These are phyloP conservation scores for Numenius phaeopus DNA, from an alignment of 2,797 vertebrate genomes.

Conservation along the genomic window DNA sequence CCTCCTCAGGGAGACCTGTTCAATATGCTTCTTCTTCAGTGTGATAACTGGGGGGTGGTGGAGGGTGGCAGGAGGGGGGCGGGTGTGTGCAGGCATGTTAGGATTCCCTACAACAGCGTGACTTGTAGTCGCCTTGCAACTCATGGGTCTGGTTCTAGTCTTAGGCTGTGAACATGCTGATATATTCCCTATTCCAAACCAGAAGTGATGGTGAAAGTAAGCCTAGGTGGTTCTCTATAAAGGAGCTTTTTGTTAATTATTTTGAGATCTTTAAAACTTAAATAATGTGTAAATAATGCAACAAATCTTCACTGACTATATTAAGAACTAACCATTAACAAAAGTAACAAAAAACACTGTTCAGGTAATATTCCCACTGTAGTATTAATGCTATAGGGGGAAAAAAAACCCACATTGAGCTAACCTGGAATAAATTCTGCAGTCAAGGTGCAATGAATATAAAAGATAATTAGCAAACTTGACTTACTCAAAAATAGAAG, in stretches of 20 bases:
- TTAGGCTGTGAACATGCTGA: not conserved
- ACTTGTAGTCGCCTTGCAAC: not conserved
- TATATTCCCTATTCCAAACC: rapidly evolving
- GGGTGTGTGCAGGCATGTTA: not conserved
- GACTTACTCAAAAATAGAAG: not conserved
- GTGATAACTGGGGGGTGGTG: rapidly evolving
- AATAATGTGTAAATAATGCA: not conserved
- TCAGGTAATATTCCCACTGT: not conserved
- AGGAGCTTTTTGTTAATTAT: not conserved
- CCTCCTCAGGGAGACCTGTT: not conserved
- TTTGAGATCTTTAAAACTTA: not conserved
- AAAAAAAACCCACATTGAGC: rapidly evolving
- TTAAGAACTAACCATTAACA: not conserved
- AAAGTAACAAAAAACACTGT: not conserved
- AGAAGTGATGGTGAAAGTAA: not conserved
- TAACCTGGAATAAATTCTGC: not conserved
- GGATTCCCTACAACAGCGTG: not conserved
- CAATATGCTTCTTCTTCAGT: not conserved
- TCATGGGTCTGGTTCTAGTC: not conserved
- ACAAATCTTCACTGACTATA: not conserved
- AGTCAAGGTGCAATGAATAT: not conserved
- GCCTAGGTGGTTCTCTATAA: not conserved
- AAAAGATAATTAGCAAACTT: not conserved
- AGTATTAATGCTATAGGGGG: not conserved
- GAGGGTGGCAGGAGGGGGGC: rapidly evolving